A percentile compares a stretch with the other conserved stretches of the same genome.
Evolutionary conservation across 2,888 invertebrate genomes (phyloP).

Genomic region (Lingula anatina): DNA sequence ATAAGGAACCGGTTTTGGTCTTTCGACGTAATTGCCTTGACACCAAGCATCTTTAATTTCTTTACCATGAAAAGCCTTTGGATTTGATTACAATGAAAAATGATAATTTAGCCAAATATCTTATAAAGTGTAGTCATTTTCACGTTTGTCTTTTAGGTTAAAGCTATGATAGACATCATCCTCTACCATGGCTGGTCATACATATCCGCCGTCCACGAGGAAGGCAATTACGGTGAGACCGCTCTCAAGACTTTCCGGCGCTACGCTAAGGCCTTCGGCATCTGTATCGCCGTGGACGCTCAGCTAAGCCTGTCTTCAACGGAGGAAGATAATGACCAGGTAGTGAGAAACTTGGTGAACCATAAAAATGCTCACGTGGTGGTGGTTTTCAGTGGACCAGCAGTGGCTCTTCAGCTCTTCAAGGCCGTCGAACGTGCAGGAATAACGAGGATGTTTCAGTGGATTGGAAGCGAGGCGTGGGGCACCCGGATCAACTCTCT

Average conservation of each 20-base stretch:
- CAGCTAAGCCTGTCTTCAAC: constrained; percentile 14
- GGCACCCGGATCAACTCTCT: constrained; percentile 13
- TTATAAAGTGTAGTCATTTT: no score
- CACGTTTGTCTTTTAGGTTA: no score
- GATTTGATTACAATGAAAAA: no score
- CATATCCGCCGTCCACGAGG: constrained; percentile 67
- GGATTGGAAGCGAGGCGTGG: constrained; percentile 39
- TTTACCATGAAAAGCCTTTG: no score
- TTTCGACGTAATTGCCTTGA: no score
- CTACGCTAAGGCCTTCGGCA: constrained; percentile 9
- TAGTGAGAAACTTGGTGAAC: constrained; percentile 8
- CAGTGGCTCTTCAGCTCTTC: constrained; percentile 22
- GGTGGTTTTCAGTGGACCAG: constrained; percentile 33
- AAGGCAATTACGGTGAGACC: constrained; percentile 54
- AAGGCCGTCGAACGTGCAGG: constrained; percentile 16
- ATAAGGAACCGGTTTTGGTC: no score
- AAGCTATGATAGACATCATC: constrained; percentile 21
- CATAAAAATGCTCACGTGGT: constrained; percentile 23
- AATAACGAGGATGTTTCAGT: constrained; percentile 28
- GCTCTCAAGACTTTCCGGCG: constrained; percentile 16
- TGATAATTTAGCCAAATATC: no score
- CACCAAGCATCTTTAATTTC: no score
- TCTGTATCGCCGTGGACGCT: constrained; percentile 29
- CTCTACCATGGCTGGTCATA: constrained; percentile 66
- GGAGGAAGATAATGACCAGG: constrained; percentile 5